Evolutionary conservation across 64 coral and sea anemone species (phyloP).

Genomic region (Anthopleura sola): DNA sequence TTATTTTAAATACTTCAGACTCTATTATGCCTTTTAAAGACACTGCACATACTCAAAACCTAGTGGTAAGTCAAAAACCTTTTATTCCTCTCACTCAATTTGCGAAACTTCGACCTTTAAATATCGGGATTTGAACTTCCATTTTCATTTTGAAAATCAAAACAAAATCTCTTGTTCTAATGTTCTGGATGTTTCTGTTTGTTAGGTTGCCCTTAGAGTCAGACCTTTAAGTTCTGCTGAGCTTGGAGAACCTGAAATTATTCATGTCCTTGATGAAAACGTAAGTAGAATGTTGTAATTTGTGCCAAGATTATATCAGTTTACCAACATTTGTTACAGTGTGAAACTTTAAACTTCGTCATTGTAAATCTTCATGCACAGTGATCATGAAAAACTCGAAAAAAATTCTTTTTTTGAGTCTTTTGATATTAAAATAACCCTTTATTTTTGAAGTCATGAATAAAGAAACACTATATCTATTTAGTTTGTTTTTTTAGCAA

Average conservation of each 20-base stretch:
- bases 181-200: slow-evolving; percentile 20
- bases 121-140: too few relatives aligned
- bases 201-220: slow-evolving; percentile 60
- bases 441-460: neutral
- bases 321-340: too few relatives aligned
- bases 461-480: neutral
- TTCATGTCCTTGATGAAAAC: slow-evolving; percentile 54
- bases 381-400: too few relatives aligned
- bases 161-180: neutral
- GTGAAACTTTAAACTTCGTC: neutral
- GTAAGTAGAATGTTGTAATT: slow-evolving; percentile 2
- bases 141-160: neutral
- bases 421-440: neutral
- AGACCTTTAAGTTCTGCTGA: slow-evolving; percentile 49
- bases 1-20: neutral
- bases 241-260: slow-evolving; percentile 43
- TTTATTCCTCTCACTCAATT: neutral
- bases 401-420: neutral
- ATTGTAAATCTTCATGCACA: too few relatives aligned
- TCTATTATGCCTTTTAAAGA: slow-evolving; percentile 54
- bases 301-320: neutral
- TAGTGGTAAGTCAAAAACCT: slow-evolving; percentile 26
- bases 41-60: slow-evolving; percentile 32
- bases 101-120: too few relatives aligned
- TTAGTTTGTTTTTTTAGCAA: neutral